Evolutionary conservation across 2,888 invertebrate species (phyloP).

Genomic region (Cybosia mesomella): DNA sequence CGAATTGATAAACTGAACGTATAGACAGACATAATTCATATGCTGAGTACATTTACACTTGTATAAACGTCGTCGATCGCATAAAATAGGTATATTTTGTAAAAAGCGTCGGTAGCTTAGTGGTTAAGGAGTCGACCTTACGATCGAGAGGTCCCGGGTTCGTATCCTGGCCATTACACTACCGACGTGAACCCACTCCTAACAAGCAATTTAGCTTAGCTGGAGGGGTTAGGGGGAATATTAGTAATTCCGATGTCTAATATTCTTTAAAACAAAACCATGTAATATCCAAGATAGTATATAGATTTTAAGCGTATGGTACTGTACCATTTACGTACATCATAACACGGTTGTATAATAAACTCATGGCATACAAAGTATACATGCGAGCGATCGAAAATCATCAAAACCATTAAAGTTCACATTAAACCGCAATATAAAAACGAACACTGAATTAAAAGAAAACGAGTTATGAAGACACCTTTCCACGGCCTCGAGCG

Average conservation of each 20-base stretch:
- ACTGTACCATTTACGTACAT: background rate
- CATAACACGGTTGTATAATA: background rate
- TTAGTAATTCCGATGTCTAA: too few species aligned
- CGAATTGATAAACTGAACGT: conserved; percentile 7
- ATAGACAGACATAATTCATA: conserved; percentile 6
- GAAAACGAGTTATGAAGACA: conserved; percentile 56
- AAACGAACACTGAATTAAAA: conserved; percentile 39
- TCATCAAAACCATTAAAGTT: conserved; percentile 38
- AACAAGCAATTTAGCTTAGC: too few species aligned
- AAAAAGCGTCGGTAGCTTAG: too few species aligned
- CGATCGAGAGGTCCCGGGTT: too few species aligned
- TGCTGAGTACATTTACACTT: conserved; percentile 5
- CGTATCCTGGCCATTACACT: too few species aligned
- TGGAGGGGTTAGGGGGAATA: too few species aligned
- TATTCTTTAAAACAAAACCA: too few species aligned
- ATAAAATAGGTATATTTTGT: background rate
- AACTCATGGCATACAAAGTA: background rate
- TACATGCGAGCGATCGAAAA: conserved; percentile 12
- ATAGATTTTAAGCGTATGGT: background rate
- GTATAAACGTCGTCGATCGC: background rate
- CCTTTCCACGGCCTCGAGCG: conserved; percentile 53
- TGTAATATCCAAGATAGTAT: too few species aligned
- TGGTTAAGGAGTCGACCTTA: too few species aligned
- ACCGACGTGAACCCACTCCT: too few species aligned
- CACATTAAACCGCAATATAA: conserved; percentile 33